phyloP scores from a whole-genome alignment of 92 coral and sea anemone species.

The Palythoa caribaeorum region DNA sequence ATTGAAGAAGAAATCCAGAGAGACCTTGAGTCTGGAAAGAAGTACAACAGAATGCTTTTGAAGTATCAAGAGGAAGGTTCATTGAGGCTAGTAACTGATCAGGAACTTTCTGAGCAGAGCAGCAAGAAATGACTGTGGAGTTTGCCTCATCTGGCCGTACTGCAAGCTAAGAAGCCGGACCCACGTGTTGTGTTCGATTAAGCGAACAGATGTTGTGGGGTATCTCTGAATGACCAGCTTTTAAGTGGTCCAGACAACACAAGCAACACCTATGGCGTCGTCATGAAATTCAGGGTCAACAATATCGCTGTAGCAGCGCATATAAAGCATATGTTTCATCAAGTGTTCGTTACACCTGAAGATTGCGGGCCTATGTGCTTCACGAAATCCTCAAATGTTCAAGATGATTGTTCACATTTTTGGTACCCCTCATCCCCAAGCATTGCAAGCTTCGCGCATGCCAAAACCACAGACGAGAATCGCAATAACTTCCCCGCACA shows the following conservation, averaged over 20 bases:
- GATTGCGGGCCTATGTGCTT: no score
- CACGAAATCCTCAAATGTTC: no score
- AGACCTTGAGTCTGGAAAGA: conserved; percentile 22
- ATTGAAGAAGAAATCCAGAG: conserved; percentile 7
- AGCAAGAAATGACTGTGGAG: conserved; percentile 11
- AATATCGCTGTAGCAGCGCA: conserved; percentile 21
- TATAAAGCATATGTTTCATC: neutral
- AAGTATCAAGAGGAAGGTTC: conserved; percentile 45
- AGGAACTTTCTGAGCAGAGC: conserved; percentile 34
- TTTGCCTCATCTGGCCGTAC: conserved; percentile 27
- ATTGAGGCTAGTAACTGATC: conserved; percentile 9
- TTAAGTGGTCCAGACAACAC: conserved; percentile 32
- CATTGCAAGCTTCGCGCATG: conserved; percentile 60
- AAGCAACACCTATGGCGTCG: conserved; percentile 14
- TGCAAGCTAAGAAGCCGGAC: conserved; percentile 22
- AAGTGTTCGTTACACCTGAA: no score
- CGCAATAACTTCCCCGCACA: no score
- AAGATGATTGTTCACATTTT: conserved; percentile 56
- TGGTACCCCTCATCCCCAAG: conserved; percentile 66
- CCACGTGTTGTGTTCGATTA: conserved; percentile 39
- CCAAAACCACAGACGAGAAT: conserved; percentile 23
- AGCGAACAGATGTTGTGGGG: conserved; percentile 19
- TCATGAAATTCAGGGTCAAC: conserved; percentile 12
- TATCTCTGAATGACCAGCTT: conserved; percentile 25
- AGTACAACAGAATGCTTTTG: neutral